These are phyloP conservation scores for Pyxicephalus adspersus DNA, from an alignment of 2,113 vertebrate species.

Conservation along the genomic window DNA sequence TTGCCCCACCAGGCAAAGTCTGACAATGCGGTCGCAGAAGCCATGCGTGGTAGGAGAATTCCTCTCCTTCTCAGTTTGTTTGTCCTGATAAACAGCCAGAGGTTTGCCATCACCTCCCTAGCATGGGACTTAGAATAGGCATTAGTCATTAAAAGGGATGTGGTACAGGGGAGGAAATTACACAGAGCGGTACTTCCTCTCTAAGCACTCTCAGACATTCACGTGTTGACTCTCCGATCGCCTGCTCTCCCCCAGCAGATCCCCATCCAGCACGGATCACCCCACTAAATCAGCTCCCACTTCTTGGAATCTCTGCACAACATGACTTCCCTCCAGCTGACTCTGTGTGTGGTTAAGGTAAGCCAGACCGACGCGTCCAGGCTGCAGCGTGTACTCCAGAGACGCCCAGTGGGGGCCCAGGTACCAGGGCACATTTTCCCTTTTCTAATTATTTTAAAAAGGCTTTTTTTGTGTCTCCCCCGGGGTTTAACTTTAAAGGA, in stretches of 20 bases:
- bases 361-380: not conserved
- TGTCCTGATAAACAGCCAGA: not conserved
- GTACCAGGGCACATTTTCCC: too few relatives aligned
- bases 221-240: not conserved
- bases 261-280: not conserved
- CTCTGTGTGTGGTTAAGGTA: not conserved
- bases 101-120: not conserved
- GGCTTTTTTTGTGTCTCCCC: too few relatives aligned
- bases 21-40: too few relatives aligned
- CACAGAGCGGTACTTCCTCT: slow-evolving; percentile 27
- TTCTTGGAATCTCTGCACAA: not conserved
- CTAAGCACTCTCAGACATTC: not conserved
- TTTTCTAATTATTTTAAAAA: too few relatives aligned
- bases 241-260: not conserved
- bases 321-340: not conserved
- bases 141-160: slow-evolving; percentile 45
- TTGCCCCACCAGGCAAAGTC: too few relatives aligned
- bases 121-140: not conserved
- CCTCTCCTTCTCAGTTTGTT: not conserved
- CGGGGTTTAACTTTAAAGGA: too few relatives aligned
- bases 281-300: not conserved
- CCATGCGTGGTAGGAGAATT: too few relatives aligned
- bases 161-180: slow-evolving; percentile 26
- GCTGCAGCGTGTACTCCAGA: too few relatives aligned
- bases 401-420: not conserved